phyloP scores from a whole-genome alignment of 2,797 vertebrate species.

The Cetoscarus ocellatus region DNA sequence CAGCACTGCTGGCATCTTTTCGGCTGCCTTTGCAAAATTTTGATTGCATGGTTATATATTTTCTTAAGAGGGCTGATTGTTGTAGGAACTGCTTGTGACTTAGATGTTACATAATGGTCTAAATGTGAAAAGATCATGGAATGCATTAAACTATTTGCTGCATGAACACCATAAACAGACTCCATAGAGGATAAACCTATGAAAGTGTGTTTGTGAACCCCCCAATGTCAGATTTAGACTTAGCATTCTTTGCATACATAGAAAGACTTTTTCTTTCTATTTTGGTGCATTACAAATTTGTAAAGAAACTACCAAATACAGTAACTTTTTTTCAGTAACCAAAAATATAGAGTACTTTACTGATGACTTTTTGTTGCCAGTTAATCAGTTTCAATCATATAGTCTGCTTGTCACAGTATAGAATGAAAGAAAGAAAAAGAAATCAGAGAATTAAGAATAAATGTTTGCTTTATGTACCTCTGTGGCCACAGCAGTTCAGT shows the following conservation, averaged over 20 bases:
- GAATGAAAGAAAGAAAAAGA: no score
- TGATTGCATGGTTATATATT: constrained; percentile 11
- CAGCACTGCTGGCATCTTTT: not conserved
- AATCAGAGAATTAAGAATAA: no score
- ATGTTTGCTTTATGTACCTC: no score
- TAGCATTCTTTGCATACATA: not conserved
- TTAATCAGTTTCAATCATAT: no score
- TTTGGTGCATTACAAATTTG: no score
- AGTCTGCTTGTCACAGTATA: no score
- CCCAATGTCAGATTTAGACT: not conserved
- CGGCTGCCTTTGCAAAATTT: constrained; percentile 10
- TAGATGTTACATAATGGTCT: constrained; percentile 14
- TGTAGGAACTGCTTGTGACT: constrained; percentile 33
- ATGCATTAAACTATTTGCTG: constrained; percentile 24
- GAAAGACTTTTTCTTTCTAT: not conserved
- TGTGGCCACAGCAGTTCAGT: no score
- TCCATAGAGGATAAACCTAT: not conserved
- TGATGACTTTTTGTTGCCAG: no score
- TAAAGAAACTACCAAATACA: no score
- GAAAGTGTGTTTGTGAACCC: not conserved
- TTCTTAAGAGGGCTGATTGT: constrained; percentile 23
- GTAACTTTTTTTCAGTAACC: no score
- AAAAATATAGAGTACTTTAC: no score
- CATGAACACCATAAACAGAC: not conserved
- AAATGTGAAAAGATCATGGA: constrained; percentile 27